A percentile compares a stretch with the other conserved stretches of the same genome.
Conservation (phyloP, 2,113 vertebrate genomes). For the Alexandromys fortis region DNA sequence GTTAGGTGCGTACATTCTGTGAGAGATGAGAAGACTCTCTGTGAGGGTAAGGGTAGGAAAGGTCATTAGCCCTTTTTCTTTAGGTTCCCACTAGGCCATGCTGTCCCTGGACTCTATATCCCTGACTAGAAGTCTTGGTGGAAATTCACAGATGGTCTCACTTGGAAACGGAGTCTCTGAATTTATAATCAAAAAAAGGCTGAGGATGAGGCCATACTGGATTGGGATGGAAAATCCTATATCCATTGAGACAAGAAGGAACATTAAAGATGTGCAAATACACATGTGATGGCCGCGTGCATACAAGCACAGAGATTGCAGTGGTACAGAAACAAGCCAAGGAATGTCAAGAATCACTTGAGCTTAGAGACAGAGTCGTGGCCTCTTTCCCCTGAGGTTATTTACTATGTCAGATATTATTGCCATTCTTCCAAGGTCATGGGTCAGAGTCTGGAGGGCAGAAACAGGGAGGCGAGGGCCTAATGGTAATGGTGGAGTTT, state of each 20-base stretch:
- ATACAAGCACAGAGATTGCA: neutral
- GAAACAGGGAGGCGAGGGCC: neutral
- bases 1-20: neutral
- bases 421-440: neutral
- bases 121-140: neutral
- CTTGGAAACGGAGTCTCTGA: neutral
- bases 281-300: neutral
- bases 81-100: neutral
- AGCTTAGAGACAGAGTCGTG: neutral
- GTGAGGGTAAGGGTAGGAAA: neutral
- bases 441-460: neutral
- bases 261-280: neutral
- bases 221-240: neutral
- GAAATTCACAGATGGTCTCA: neutral
- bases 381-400: neutral
- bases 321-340: neutral
- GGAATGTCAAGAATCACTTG: neutral
- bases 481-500: neutral
- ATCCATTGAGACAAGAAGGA: neutral
- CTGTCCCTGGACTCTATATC: neutral
- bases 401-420: neutral
- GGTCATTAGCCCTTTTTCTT: neutral
- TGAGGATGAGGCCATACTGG: neutral
- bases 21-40: neutral
- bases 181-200: neutral